Base-by-base conservation (phyloP, 2,113 vertebrate species). In the Benitochromis conjunctus region DNA sequence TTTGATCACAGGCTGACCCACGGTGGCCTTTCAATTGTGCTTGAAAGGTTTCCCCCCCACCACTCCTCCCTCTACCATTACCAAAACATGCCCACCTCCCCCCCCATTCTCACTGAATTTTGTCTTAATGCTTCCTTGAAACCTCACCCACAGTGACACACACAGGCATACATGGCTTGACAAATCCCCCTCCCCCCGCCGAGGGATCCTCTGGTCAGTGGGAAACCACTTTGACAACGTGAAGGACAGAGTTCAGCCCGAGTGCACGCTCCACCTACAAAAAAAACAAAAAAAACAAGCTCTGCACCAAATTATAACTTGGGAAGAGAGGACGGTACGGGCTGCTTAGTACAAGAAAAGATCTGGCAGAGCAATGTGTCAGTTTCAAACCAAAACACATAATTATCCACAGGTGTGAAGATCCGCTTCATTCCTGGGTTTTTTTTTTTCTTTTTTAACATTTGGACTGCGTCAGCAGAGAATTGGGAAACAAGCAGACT, bases 211-310 rank as follows among this genome's bases (percentile, higher is more conserved):
- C 78, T n/a, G 74, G 85, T 89, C 80, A 90, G 62, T 1, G 7
- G 87, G 81, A 76, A 92, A 82, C 86, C 71, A 79, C 86, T 90
- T 62, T 55, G 78, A 89, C 84, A 87, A 82, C 82, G 48, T 93
- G 83, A 24, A 82, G 58, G 62, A 74, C 21, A 79, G 89, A 91
- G 92, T 94, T 94, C 92, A 92, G 54, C 80, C 34, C 1, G 69
- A 92, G 91, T 94, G 86, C 91, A 91, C 18, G 14, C 88, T 85
- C 85, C 84, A 84, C 90, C 89, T 88, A 88, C 82, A 81, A 87
- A 58, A 38, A 46, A 82, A 85, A 16, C 21, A 26, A 26, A 26
- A 26, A 26, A 26, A 26, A n/a, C 38, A 46, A 84, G 29, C 78
- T 10, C 57, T 29, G 79, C 60, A 54, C 60, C 71, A 90, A 91